Evolutionary conservation across 2,888 invertebrate genomes (phyloP).

Genomic region (Eupithecia vulgata): DNA sequence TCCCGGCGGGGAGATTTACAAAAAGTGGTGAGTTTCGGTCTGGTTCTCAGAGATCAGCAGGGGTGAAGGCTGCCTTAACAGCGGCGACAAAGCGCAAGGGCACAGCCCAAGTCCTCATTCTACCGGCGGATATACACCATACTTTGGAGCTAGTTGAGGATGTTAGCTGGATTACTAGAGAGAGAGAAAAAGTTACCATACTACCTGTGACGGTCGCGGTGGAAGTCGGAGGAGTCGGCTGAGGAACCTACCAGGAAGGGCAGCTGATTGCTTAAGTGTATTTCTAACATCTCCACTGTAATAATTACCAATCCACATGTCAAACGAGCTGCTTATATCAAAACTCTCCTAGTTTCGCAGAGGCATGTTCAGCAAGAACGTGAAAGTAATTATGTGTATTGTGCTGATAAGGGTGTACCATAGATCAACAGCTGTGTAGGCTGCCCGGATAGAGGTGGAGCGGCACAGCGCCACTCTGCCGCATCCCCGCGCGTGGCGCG

Average conservation of each 20-base stretch:
- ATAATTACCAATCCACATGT: not conserved
- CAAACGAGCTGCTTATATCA: too few species aligned
- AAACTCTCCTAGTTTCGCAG: too few species aligned
- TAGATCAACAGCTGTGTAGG: conserved; percentile 70
- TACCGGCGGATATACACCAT: conserved; percentile 58
- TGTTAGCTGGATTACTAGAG: conserved; percentile 41
- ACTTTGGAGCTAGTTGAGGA: conserved; percentile 53
- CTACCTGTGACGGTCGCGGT: too few species aligned
- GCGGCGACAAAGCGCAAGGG: conserved; percentile 87
- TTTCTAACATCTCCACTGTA: too few species aligned
- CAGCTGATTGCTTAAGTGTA: too few species aligned
- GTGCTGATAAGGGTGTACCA: conserved; percentile 49
- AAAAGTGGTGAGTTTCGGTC: not conserved
- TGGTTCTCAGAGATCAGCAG: conserved; percentile 66
- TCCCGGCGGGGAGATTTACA: too few species aligned
- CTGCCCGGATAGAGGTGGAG: conserved; percentile 84
- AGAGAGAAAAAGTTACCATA: not conserved
- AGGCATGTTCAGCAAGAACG: too few species aligned
- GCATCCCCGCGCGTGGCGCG: conserved; percentile 85
- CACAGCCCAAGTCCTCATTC: conserved; percentile 72
- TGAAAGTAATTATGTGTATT: not conserved
- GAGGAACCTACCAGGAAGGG: too few species aligned
- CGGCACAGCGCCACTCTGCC: conserved; percentile 89
- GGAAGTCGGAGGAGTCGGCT: too few species aligned
- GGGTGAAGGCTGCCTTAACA: conserved; percentile 75